Evolutionary conservation across 1,140 invertebrate species (phyloP).

Genomic region (Helicoverpa armigera): DNA sequence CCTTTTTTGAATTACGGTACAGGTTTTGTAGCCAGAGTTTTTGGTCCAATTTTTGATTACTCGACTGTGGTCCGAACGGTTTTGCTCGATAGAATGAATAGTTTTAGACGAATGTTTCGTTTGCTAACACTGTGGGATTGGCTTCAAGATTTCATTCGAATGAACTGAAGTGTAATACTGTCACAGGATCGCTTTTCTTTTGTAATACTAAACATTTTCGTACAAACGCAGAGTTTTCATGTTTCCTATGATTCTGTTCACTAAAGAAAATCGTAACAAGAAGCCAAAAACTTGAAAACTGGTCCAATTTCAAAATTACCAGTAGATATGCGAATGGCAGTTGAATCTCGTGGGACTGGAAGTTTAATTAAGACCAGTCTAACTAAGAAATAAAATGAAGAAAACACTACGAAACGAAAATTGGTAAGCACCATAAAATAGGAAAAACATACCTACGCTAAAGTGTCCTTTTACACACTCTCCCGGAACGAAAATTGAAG

Average conservation of each 20-base stretch:
- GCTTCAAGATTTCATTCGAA: background rate
- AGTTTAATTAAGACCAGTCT: no score
- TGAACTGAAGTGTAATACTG: background rate
- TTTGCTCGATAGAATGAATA: constrained; percentile 10
- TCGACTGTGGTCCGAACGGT: constrained; percentile 11
- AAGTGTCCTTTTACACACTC: background rate
- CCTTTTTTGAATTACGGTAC: constrained; percentile 44
- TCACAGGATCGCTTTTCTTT: background rate
- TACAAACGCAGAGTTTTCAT: no score
- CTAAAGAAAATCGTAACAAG: no score
- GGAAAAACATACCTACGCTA: background rate
- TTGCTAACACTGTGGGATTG: background rate
- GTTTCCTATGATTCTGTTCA: no score
- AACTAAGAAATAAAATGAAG: no score
- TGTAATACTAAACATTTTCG: no score
- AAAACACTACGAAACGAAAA: background rate
- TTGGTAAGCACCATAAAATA: constrained; percentile 5
- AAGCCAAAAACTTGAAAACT: background rate
- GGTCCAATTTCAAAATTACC: no score
- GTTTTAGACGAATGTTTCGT: constrained; percentile 1
- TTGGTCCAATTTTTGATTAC: constrained; percentile 38
- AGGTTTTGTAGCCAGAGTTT: constrained; percentile 38
- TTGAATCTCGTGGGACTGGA: no score
- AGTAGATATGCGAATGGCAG: background rate
- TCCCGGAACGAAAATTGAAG: constrained; percentile 19